Percentiles rank a stretch among this genome's conserved stretches.
These are phyloP conservation scores for Cathartes aura DNA, from an alignment of 2,113 vertebrate genomes.

Conservation along the genomic window DNA sequence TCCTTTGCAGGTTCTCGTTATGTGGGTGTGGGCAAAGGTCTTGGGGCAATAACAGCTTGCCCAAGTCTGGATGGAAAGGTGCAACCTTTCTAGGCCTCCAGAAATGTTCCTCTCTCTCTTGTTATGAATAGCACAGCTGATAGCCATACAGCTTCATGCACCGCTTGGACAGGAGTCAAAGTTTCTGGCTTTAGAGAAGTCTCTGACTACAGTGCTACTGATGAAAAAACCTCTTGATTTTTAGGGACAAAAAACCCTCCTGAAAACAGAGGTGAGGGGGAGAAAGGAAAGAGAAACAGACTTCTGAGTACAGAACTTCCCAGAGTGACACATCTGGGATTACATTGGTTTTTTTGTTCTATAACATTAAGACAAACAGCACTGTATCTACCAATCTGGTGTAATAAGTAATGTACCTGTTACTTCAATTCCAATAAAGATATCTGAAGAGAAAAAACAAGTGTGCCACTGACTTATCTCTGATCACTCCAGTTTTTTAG, in stretches of 20 bases:
- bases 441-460: background rate
- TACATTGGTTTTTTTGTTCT: background rate
- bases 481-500: background rate
- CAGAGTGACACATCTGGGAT: background rate
- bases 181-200: background rate
- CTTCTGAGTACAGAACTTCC: background rate
- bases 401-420: background rate
- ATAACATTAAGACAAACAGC: background rate
- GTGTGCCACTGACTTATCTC: background rate
- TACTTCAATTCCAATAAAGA: background rate
- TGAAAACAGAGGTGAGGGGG: background rate
- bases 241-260: background rate
- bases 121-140: background rate
- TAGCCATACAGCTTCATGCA: background rate
- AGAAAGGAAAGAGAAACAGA: background rate
- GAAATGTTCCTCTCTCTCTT: background rate
- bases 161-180: background rate
- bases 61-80: background rate
- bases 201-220: background rate
- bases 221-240: background rate
- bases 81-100: background rate
- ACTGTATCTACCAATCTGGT: background rate
- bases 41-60: background rate
- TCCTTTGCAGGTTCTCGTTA: fast-evolving
- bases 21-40: background rate